Evolutionary conservation across 2,888 invertebrate species (phyloP), one percentile per base, ranked within the genome.

Genomic region (Oxytorus armatus): DNA sequence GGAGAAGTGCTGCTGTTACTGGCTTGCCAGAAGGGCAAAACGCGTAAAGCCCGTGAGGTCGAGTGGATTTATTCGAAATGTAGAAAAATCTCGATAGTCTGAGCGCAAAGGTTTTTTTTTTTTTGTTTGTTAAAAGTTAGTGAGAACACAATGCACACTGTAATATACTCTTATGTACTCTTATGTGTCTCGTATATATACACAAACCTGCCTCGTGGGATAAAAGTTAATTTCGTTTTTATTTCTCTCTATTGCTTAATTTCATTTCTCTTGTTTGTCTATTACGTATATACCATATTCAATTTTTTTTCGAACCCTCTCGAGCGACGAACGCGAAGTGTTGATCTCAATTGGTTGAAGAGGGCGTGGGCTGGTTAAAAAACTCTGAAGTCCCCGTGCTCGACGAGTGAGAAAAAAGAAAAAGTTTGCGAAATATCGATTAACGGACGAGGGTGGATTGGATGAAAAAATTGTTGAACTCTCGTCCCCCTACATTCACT

Each of bases 11-110:
- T 33, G 61, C 36, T 51, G 18, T 51, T 55, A 55, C 33, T 29
- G n/a, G 77, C 49, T 51, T 36, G 51, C 29, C 57, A 57, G 42
- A 36, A 70, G 18, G 47, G 47, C 44, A 73, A 36, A 39, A 66
- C 68, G 47, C 59, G 49, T 39, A 55, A 65, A 61, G 49, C 51
- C 36, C 23, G 82, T 83, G 8, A 85, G 81, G 44, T 36, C 86
- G 83, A 36, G 70, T 63, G 70, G 51, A 59, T 75, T 70, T 85
- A 84, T 53, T 84, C 84, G 14, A 83, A 80, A 75, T 51, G 39
- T 68, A 23, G 39, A 68, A 75, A 55, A 29, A 55, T 23, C 44
- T 61, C 39, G 51, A 66, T 66, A 39, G 66, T 51, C 47, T 36
- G 36, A 66, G 23, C 23, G 4, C 23, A 14, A 66, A 66, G n/a